Percentiles rank a stretch among this genome's conserved stretches.
Evolutionary conservation across 2,888 invertebrate genomes (phyloP).

Genomic region (Thymelicus lineola): DNA sequence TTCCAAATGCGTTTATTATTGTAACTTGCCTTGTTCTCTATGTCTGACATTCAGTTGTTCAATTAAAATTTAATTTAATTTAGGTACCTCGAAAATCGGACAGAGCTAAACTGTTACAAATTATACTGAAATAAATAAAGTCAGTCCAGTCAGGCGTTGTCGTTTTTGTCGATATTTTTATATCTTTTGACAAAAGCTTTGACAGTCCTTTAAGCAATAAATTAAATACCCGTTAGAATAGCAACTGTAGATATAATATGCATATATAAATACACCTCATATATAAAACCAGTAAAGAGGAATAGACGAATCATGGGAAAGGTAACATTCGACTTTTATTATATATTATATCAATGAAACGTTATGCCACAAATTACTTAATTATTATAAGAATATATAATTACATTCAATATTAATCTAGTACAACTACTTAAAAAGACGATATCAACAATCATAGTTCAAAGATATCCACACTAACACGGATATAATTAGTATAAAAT

Average conservation of each 20-base stretch:
- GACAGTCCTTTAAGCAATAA: background rate
- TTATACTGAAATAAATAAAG: no score
- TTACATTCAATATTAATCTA: conserved; percentile 33
- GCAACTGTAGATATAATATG: conserved; percentile 50
- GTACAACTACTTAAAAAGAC: conserved; percentile 61
- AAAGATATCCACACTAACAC: conserved; percentile 75
- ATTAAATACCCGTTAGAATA: conserved; percentile 62
- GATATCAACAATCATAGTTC: conserved; percentile 70
- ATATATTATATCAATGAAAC: conserved; percentile 59
- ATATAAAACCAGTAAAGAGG: conserved; percentile 18
- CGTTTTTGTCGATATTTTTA: no score
- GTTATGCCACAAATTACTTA: conserved; percentile 45
- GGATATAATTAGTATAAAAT: conserved; percentile 81
- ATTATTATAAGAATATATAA: conserved; percentile 26
- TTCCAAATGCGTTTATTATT: no score
- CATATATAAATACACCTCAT: conserved; percentile 10
- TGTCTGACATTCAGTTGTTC: no score
- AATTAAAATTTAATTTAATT: no score
- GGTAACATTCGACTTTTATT: conserved; percentile 30
- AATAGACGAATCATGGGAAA: conserved; percentile 10
- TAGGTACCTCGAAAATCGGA: no score
- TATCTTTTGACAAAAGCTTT: background rate
- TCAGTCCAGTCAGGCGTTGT: no score
- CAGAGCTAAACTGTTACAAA: no score
- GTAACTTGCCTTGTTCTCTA: no score